Base-by-base conservation (phyloP, 2,113 vertebrate species). In the Gobius niger region DNA sequence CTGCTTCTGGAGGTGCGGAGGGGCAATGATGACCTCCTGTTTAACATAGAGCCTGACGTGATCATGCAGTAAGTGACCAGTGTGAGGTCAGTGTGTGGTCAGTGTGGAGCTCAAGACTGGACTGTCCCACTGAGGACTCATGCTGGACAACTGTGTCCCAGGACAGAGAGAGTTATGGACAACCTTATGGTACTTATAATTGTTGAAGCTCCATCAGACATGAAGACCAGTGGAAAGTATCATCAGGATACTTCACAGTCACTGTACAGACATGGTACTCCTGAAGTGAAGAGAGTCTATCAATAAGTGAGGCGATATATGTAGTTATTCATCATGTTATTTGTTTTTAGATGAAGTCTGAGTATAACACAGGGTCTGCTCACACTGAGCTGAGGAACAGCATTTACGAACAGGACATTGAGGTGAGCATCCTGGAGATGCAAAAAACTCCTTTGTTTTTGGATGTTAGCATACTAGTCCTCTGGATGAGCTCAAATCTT, bases 11-110 rank as follows among this genome's bases (percentile, higher is more conserved):
- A 98, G 88, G 94, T 98, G 40, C 92, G 94, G 72, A 87, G 96
- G 34, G 96, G 94, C 61, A 98, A 98, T 0, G 96, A 98, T 3
- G 96, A 98, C 82, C 89, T 98, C 19, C 92, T 98, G 16, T 98
- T 98, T 86, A 98, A 95, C 84, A 96, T 98, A 57, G 91, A 94
- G 7, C 95, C 96, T 11, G 95, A 97, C 53, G 70, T 97, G 68
- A 95, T 97, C 54, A 93, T 95, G 94, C 95, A 95, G 80, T 93
- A 91, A 44, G 0, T 7, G 14, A 42, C 7, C 16, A 13, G 46
- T 44, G n/a, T 4, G 7, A 59, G 57, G 42, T 40, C 13, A 42
- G 15, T 18, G 10, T 60, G 34, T 34, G 24, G 1, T 34, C 24
- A 34, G 24, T 34, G 24, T 34, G 24, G 24, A 14, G 14, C 34